Base-by-base conservation (phyloP, 1,140 invertebrate genomes). In the Acarapis woodi region DNA sequence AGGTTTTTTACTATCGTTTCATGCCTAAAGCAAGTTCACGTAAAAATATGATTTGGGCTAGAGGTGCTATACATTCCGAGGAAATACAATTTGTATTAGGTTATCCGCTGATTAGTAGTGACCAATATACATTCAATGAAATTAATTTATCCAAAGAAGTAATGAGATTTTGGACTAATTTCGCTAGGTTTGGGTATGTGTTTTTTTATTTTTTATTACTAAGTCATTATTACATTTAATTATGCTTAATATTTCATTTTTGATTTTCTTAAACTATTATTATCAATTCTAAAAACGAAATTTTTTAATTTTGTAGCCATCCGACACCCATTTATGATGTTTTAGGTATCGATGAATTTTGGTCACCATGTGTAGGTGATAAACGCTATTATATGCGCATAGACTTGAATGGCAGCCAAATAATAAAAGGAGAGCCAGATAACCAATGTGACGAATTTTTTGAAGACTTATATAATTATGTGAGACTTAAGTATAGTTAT, bases 41-140 rank as follows among this genome's bases (percentile, higher is more conserved):
- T 14, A 28, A 28, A 14, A 8, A 28, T 28, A 14, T 28, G 8
- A 28, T 28, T 14, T 28, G 25, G 25, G 8, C 25, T 9, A 28
- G 14, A 4, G 44, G 46, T 2, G 42, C 41, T 9, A n/a, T 40
- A 6, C 46, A 47, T 24, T 40, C 38, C 20, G 28, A 42, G 1
- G 46, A 47, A 18, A 36, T 47, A 3, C 42, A 32, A n/a, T 47
- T 35, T 15, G 38, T 44, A 3, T 47, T 47, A 16, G 42, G 39
- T 16, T n/a, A n/a, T 9, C 47, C 47, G 2, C 25, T 44, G 3
- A 21, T 20, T 4, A 31, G 35, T 22, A 3, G 19, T 4, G 21
- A 14, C 5, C 20, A 12, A 6, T 47, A 42, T 25, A 42, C 45
- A 3, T 16, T 32, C 4, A 31, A 43, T 31, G 43, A 45, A 9